Conservation (phyloP, 2,797 vertebrate species). For the Enteromius paludinosus region DNA sequence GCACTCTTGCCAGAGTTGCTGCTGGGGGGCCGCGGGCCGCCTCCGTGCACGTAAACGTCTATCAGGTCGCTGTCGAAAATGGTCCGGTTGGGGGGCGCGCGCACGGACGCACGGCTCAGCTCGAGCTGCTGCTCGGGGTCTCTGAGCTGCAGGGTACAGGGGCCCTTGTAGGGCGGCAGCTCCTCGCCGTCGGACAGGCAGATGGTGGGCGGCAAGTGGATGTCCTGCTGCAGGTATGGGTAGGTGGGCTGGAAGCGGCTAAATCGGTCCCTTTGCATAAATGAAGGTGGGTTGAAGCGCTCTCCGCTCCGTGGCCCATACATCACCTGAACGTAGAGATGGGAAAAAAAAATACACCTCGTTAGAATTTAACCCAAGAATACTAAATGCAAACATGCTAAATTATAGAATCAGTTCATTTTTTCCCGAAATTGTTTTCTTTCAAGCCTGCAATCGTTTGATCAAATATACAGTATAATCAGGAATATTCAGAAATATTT, state of each 20-base stretch:
- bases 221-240: conserved; percentile 87
- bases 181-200: conserved; percentile 89
- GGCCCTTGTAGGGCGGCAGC: conserved; percentile 86
- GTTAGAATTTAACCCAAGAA: neutral
- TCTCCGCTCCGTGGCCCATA: conserved; percentile 80
- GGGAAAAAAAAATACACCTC: neutral
- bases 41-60: conserved; percentile 77
- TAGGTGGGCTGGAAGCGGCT: conserved; percentile 90
- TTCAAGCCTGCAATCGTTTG: neutral
- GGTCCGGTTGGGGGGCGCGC: conserved; percentile 90
- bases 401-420: neutral
- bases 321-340: conserved; percentile 77
- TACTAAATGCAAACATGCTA: neutral
- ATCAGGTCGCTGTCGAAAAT: conserved; percentile 91
- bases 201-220: conserved; percentile 90
- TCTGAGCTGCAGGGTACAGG: conserved; percentile 85
- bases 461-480: neutral
- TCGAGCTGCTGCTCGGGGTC: conserved; percentile 91
- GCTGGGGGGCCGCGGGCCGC: conserved; percentile 84
- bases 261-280: conserved; percentile 85
- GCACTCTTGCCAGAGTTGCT: conserved; percentile 86
- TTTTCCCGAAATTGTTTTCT: too few relatives aligned
- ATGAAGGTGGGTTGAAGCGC: conserved; percentile 80
- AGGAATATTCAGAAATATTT: neutral
- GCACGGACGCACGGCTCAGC: conserved; percentile 86